phyloP scores from a whole-genome alignment of 1,140 invertebrate species.

The Meloidogyne floridensis region DNA sequence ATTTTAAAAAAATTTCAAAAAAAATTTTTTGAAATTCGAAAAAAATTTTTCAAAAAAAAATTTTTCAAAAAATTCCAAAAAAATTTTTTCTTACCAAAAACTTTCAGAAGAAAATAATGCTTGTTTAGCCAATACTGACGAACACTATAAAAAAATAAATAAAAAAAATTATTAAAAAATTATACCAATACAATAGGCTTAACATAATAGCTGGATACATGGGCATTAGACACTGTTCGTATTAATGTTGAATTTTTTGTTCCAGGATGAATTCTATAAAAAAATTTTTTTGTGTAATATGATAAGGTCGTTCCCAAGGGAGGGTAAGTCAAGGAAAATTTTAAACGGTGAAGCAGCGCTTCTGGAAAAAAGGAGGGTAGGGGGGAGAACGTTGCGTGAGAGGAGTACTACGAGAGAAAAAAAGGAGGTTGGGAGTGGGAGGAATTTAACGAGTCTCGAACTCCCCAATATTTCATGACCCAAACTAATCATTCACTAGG shows the following conservation, averaged over 20 bases:
- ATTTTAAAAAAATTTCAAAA: neutral
- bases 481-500: too few relatives aligned
- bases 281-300: neutral
- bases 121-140: constrained; percentile 58
- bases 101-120: constrained; percentile 58
- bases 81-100: constrained; percentile 27
- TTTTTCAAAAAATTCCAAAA: neutral
- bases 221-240: constrained; percentile 24
- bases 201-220: neutral
- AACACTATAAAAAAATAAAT: constrained; percentile 21
- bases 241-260: constrained; percentile 14
- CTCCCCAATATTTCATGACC: too few relatives aligned
- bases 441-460: too few relatives aligned
- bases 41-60: too few relatives aligned
- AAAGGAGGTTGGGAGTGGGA: too few relatives aligned
- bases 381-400: too few relatives aligned
- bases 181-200: constrained; percentile 9
- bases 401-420: too few relatives aligned
- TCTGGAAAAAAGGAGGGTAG: too few relatives aligned
- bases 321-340: too few relatives aligned
- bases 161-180: neutral
- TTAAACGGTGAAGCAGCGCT: too few relatives aligned
- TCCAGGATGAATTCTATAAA: constrained; percentile 11
- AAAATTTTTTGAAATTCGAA: too few relatives aligned
- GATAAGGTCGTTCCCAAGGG: too few relatives aligned